Percentiles rank a stretch among this genome's conserved stretches.
These are phyloP conservation scores for Chymomyza fuscimana DNA, from an alignment of 2,888 invertebrate genomes.

Conservation along the genomic window DNA sequence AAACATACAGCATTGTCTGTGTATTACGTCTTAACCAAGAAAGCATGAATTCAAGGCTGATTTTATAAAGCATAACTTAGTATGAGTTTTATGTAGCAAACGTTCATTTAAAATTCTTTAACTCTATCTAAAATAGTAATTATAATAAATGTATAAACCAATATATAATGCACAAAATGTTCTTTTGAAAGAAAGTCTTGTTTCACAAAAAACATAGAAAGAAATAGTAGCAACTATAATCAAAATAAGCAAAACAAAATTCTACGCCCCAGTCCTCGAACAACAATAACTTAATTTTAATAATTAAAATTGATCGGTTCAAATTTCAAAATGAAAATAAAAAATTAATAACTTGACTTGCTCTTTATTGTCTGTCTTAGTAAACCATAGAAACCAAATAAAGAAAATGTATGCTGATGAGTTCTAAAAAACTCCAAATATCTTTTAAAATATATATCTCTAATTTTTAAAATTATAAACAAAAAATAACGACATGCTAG, in stretches of 20 bases:
- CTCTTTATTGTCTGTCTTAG: background rate
- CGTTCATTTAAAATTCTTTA: background rate
- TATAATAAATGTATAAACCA: conserved; percentile 16
- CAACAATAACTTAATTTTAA: background rate
- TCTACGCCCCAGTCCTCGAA: background rate
- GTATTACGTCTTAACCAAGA: conserved; percentile 24
- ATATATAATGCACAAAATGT: conserved; percentile 40
- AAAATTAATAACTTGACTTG: background rate
- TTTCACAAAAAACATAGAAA: background rate
- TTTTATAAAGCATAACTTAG: conserved; percentile 54
- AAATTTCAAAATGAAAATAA: background rate
- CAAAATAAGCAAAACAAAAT: conserved; percentile 25
- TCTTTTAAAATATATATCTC: no score
- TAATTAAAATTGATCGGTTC: background rate
- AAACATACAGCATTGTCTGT: background rate
- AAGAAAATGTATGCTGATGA: no score
- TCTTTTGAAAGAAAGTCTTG: conserved; percentile 12
- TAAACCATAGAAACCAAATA: no score
- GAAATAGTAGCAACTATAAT: conserved; percentile 33
- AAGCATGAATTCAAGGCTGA: conserved; percentile 56
- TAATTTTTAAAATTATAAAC: no score
- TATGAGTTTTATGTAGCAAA: conserved; percentile 23
- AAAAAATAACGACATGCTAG: no score
- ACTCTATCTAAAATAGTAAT: background rate
- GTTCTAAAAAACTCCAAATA: no score